Percentiles rank a stretch among this genome's conserved stretches.
Evolutionary conservation across 2,888 invertebrate genomes (phyloP).

Genomic region (Tetrapedia diversipes): DNA sequence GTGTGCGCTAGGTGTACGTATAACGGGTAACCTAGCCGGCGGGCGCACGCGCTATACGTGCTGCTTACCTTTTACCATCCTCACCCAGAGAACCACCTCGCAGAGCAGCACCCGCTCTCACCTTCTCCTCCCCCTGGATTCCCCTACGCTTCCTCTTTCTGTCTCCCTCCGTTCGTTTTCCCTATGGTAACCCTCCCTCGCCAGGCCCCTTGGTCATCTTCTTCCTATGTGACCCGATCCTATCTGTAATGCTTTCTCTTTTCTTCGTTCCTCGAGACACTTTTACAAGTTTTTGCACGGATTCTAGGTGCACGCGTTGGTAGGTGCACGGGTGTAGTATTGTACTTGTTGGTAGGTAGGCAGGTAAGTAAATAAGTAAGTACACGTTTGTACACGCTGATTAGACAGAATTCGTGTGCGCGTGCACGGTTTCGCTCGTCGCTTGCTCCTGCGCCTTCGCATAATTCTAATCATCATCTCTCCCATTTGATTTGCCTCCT

Average conservation of each 20-base stretch:
- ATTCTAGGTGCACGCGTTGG: not conserved
- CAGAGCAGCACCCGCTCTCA: constrained; percentile 49
- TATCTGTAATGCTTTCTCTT: constrained; percentile 54
- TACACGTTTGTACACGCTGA: not conserved
- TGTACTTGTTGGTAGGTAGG: no score
- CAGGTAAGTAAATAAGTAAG: not conserved
- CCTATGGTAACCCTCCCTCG: constrained; percentile 31
- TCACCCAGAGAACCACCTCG: constrained; percentile 10
- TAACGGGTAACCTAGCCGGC: constrained; percentile 12
- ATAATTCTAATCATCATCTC: not conserved
- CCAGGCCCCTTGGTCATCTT: constrained; percentile 50
- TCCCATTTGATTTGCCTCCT: not conserved
- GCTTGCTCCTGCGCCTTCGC: not conserved
- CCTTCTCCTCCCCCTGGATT: constrained; percentile 1
- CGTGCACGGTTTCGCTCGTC: not conserved
- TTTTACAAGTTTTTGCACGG: constrained; percentile 2
- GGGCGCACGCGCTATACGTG: constrained; percentile 54
- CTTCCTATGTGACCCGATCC: constrained; percentile 52
- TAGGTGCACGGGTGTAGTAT: not conserved
- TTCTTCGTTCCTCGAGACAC: constrained; percentile 35
- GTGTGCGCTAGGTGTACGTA: constrained; percentile 44
- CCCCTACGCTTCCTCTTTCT: constrained; percentile 63
- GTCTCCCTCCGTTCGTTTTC: constrained; percentile 33
- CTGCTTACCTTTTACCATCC: constrained; percentile 58
- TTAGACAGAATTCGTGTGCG: not conserved